Evolutionary conservation across 1,140 invertebrate species (phyloP), one percentile per base, ranked within the genome.

Genomic region (Aphaenogaster floridana): DNA sequence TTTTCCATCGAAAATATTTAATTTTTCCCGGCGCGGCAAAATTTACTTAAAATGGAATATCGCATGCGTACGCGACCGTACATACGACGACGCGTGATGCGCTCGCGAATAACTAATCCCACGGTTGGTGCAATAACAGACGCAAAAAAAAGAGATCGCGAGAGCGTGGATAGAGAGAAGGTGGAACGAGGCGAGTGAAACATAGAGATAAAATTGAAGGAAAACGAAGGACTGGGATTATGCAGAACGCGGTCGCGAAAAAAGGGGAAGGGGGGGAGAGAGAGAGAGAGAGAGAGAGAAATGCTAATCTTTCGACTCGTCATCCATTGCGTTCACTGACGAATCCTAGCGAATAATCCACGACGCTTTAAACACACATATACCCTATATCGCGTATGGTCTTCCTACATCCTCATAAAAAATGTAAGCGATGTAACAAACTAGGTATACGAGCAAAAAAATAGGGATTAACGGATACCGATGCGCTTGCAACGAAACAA

Each of bases 1-100:
- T 50, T 78, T 66, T 39, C 17, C 61, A 64, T 79, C 45, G 45
- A 64, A 79, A 80, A 66, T 68, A 71, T 69, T 81, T 69, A 81
- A 69, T 71, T 81, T 69, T 54, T 81, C 36, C n/a, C 36, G 36
- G 36, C 48, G 36, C 45, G 36, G 34, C n/a, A 36, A 80, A 80
- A 80, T 80, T 68, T 69, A 69, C 36, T 80, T 80, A 80, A 80
- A 80, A 69, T 45, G 63, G 6, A 81, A 69, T 81, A 81, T 71
- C 50, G 78, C 39, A 36, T 57, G 8, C 13, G 57, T 61, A 61
- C 57, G 59, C 21, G 48, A 8, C 36, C 64, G 15, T 57, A 64
- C 36, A 69, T 54, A 42, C 48, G 48, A 42, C 48, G 48, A 9
- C 64, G 9, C 34, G 50, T 57, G 48, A 69, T 69, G 78, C 48